These are phyloP conservation scores for Psylliodes chrysocephalus DNA, from an alignment of 2,888 invertebrate genomes.

Conservation along the genomic window DNA sequence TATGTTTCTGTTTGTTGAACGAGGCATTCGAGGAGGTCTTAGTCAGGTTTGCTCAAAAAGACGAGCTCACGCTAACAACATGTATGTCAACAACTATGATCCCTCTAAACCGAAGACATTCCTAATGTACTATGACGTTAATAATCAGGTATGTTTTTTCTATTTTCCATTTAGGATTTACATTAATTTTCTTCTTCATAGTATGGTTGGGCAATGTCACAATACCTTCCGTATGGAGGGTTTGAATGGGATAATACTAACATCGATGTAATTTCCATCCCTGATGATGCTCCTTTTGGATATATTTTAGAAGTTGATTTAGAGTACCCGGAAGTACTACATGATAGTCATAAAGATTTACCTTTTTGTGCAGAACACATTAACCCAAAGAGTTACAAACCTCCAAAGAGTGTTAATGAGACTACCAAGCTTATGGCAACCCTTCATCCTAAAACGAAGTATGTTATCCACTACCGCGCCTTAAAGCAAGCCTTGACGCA, in stretches of 20 bases:
- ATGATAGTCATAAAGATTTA: too few species aligned
- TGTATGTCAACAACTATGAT: slow-evolving; percentile 52
- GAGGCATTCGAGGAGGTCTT: too few species aligned
- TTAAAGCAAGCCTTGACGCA: background rate
- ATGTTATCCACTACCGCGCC: too few species aligned
- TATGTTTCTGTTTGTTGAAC: too few species aligned
- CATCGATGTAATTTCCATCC: too few species aligned
- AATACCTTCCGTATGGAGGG: slow-evolving; percentile 52
- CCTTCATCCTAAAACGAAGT: too few species aligned
- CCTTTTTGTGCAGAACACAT: slow-evolving; percentile 10
- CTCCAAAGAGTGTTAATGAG: slow-evolving; percentile 4
- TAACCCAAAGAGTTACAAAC: slow-evolving; percentile 12
- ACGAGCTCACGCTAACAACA: too few species aligned
- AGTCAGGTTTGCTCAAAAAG: too few species aligned
- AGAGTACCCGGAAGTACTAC: too few species aligned
- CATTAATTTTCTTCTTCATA: slow-evolving; percentile 14
- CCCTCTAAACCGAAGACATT: slow-evolving; percentile 42
- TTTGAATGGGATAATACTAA: too few species aligned
- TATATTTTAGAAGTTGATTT: too few species aligned
- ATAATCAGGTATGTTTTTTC: slow-evolving; percentile 14
- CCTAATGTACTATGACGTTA: slow-evolving; percentile 46
- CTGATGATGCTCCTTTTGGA: too few species aligned
- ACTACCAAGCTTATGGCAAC: slow-evolving; percentile 46
- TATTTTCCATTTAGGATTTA: background rate
- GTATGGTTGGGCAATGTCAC: slow-evolving; percentile 47